Percentiles rank a stretch among this genome's conserved stretches.
Conservation (phyloP, 2,797 vertebrate genomes). For the Tokudaia tokunoshimensis region DNA sequence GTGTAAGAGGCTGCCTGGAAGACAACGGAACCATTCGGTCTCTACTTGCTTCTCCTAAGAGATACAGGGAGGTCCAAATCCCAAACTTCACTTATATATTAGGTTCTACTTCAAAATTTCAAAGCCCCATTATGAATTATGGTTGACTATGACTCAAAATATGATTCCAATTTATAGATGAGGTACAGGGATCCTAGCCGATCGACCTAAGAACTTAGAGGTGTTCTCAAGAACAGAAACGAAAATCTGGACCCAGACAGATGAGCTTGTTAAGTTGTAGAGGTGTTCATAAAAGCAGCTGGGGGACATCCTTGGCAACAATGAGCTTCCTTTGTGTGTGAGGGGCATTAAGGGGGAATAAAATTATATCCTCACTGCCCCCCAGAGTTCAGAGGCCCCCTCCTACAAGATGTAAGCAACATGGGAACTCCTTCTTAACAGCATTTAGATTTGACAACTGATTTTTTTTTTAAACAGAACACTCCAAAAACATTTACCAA, state of each 20-base stretch:
- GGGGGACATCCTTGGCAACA: conserved; percentile 10
- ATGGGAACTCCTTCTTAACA: conserved; percentile 52
- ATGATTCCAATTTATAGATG: conserved; percentile 70
- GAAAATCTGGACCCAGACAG: conserved; percentile 32
- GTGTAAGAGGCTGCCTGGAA: conserved; percentile 47
- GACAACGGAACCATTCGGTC: conserved; percentile 61
- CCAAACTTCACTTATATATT: conserved; percentile 67
- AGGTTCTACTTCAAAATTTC: conserved; percentile 69
- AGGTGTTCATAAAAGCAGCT: conserved; percentile 31
- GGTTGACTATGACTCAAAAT: conserved; percentile 67
- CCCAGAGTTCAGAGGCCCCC: conserved; percentile 56
- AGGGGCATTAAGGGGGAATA: conserved; percentile 19
- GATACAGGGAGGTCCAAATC: conserved; percentile 66
- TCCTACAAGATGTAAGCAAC: conserved; percentile 35
- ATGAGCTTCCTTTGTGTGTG: background rate
- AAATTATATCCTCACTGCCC: conserved; percentile 60
- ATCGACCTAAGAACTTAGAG: conserved; percentile 53
- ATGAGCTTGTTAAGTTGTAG: conserved; percentile 37
- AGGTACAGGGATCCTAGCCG: conserved; percentile 57
- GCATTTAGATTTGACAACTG: conserved; percentile 74
- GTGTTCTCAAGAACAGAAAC: conserved; percentile 52
- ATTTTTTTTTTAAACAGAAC: conserved; percentile 52
- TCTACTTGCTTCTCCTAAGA: conserved; percentile 70
- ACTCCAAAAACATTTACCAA: conserved; percentile 9
- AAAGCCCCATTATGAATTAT: conserved; percentile 65